A percentile compares a stretch with the other conserved stretches of the same genome.
Conservation (phyloP, 2,797 vertebrate genomes). For the Epinephelus coioides region DNA sequence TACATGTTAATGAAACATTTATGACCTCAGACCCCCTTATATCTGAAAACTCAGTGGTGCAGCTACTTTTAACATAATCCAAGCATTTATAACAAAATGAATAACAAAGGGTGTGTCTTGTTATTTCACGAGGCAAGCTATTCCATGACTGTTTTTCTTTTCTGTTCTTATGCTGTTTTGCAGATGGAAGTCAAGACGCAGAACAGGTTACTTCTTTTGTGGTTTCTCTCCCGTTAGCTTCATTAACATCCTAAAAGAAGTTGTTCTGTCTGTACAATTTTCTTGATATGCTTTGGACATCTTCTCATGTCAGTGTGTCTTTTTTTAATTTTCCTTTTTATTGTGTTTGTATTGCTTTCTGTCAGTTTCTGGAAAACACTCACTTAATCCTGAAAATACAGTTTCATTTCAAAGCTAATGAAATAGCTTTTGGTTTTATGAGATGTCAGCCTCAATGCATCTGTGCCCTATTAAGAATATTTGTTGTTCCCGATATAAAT, state of each 20-base stretch:
- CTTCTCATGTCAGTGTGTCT: constrained; percentile 19
- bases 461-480: constrained; percentile 6
- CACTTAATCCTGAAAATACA: constrained; percentile 7
- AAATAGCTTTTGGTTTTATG: constrained; percentile 29
- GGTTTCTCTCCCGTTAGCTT: constrained; percentile 38
- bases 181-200: constrained; percentile 93
- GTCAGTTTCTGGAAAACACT: not conserved
- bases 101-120: constrained; percentile 31
- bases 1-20: constrained; percentile 79
- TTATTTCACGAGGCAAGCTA: constrained; percentile 35
- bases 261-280: not conserved
- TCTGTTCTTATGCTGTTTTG: constrained; percentile 74
- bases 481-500: constrained; percentile 34
- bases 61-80: constrained; percentile 41
- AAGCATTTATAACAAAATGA: constrained; percentile 33
- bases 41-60: constrained; percentile 30
- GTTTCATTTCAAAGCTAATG: not conserved
- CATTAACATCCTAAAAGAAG: constrained; percentile 3
- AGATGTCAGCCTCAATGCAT: constrained; percentile 2
- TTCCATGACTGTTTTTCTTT: constrained; percentile 43
- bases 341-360: constrained; percentile 10
- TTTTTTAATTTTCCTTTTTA: constrained; percentile 16
- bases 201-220: constrained; percentile 89
- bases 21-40: constrained; percentile 56
- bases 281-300: constrained; percentile 5